Base-by-base conservation (phyloP, 2,888 invertebrate species). In the Sericinus montela region DNA sequence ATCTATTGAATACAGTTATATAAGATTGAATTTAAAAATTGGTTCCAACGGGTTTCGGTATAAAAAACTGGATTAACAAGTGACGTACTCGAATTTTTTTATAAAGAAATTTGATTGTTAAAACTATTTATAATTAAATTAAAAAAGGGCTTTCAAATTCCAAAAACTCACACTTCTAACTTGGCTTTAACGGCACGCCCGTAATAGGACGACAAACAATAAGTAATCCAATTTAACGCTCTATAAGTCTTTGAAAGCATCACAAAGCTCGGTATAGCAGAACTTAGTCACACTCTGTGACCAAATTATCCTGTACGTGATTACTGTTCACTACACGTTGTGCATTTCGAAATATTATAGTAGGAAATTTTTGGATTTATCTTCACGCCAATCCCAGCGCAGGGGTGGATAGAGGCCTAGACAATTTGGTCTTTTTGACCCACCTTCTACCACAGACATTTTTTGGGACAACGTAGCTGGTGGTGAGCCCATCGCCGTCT, bases 191-290 rank as follows among this genome's bases (percentile, higher is more conserved):
- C 74, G 72, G 62, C 58, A 57, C 60, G 58, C 4, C 16, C 45
- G 43, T 29, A 43, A 41, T 53, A 51, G 48, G 48, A 57, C 52
- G 58, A 67, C 63, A 66, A 69, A 70, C 69, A 70, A 65, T 67
- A 61, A 65, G 65, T 69, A 63, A 69, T 69, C 69, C 62, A 71
- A 69, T 74, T 74, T 67, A 67, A 78, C 72, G 69, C 67, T 70
- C 57, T 65, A 55, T 53, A 60, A 58, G 57, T 52, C 58, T 57
- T 55, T 57, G 59, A 40, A 35, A 28, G 49, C 36, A 13, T 8
- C 35, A 55, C 53, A 56, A 56, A 49, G 50, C 48, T 46, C 28
- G 44, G 45, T 52, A 45, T 48, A 48, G 42, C 52, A 51, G 41
- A 50, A 50, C 53, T 62, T 60, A 54, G 53, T 55, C 56, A 60